Conservation (phyloP, 2,888 invertebrate genomes). For the Apamea epomidion region DNA sequence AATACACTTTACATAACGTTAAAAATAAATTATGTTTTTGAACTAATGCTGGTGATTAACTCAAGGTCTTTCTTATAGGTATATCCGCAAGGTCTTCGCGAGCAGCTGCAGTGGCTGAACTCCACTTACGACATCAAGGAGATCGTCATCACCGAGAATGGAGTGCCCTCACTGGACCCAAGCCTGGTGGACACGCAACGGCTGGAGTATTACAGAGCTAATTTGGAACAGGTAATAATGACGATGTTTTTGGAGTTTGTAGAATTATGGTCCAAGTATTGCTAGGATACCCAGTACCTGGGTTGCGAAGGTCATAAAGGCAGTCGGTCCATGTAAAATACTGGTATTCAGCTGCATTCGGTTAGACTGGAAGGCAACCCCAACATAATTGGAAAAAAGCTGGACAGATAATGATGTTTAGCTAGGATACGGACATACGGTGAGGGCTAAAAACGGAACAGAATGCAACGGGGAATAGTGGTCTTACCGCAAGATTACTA, state of each 20-base stretch:
- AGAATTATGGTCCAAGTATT: not conserved
- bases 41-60: too few species aligned
- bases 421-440: too few species aligned
- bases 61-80: constrained; percentile 26
- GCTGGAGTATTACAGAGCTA: constrained; percentile 64
- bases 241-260: not conserved
- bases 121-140: constrained; percentile 79
- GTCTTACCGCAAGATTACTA: too few species aligned
- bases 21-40: too few species aligned
- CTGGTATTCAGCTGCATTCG: not conserved
- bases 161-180: constrained; percentile 69
- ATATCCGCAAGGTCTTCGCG: constrained; percentile 83
- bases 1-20: too few species aligned
- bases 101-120: constrained; percentile 80
- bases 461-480: too few species aligned
- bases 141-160: constrained; percentile 86
- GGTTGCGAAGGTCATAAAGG: not conserved
- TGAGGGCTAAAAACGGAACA: too few species aligned
- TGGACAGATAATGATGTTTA: too few species aligned
- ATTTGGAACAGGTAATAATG: constrained; percentile 73
- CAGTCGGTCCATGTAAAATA: not conserved
- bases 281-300: not conserved
- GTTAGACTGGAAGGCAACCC: not conserved
- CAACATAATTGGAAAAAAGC: too few species aligned
- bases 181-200: constrained; percentile 74